These are phyloP conservation scores for Autographa gamma DNA, from an alignment of 2,888 invertebrate species.

Conservation along the genomic window DNA sequence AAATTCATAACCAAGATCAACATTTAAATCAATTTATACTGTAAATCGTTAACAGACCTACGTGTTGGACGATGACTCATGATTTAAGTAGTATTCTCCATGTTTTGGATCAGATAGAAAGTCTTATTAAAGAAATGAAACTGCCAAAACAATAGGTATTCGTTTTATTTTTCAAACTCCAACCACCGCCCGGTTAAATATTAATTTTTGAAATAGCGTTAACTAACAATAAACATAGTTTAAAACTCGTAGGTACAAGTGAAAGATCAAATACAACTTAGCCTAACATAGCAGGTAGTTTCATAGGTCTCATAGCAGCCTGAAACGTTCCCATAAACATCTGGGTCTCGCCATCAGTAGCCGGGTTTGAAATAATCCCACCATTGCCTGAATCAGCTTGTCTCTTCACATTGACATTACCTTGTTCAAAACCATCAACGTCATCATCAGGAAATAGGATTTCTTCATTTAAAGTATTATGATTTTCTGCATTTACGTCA, in stretches of 20 bases:
- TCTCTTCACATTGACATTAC: slow-evolving; percentile 45
- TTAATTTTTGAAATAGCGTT: too few relatives aligned
- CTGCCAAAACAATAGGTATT: background rate
- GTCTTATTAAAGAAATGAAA: too few relatives aligned
- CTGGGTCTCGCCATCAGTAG: slow-evolving; percentile 58
- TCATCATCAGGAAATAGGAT: slow-evolving; percentile 24
- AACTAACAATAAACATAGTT: too few relatives aligned
- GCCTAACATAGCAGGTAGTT: slow-evolving; percentile 48
- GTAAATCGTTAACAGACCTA: background rate
- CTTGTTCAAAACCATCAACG: slow-evolving; percentile 21
- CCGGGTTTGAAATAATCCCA: slow-evolving; percentile 26
- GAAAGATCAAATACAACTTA: too few relatives aligned
- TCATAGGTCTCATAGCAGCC: slow-evolving; percentile 68
- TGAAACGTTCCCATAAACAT: slow-evolving; percentile 72
- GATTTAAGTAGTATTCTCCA: too few relatives aligned
- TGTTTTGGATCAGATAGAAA: too few relatives aligned
- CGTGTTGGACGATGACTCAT: background rate
- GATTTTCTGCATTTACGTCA: background rate
- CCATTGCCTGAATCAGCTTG: slow-evolving; percentile 38
- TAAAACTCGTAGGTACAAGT: too few relatives aligned
- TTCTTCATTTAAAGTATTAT: slow-evolving; percentile 18
- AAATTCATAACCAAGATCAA: background rate
- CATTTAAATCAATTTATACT: background rate
- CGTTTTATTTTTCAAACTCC: background rate
- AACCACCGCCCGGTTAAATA: too few relatives aligned